Evolutionary conservation across 37 sponge, comb jelly and placozoan species (phyloP).

Genomic region (Ianthella basta): DNA sequence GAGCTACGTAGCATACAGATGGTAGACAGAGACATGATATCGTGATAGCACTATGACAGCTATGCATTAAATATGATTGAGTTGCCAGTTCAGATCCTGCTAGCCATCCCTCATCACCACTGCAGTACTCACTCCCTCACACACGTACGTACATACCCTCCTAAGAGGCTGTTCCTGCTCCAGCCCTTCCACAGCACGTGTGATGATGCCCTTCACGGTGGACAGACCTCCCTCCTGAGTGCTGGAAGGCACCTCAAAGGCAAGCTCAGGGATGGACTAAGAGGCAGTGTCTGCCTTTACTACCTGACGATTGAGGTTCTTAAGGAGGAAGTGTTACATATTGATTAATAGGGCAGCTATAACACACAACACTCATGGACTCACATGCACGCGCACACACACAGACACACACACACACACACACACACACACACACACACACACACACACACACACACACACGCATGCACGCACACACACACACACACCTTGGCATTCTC

Average conservation of each 20-base stretch:
- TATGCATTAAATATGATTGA: too few relatives aligned
- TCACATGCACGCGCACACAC: too few relatives aligned
- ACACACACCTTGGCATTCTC: conserved; percentile 42
- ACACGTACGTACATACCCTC: conserved; percentile 47
- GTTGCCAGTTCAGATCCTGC: too few relatives aligned
- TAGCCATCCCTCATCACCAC: too few relatives aligned
- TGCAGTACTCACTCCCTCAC: too few relatives aligned
- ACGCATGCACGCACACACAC: not conserved
- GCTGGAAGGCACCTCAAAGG: conserved; percentile 87
- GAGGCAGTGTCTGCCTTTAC: conserved; percentile 80
- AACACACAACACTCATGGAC: not conserved
- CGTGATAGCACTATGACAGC: too few relatives aligned
- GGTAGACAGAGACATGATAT: too few relatives aligned
- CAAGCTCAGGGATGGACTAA: conserved; percentile 80
- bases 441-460: conserved; percentile 13
- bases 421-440: conserved; percentile 27
- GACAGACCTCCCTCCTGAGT: conserved; percentile 78
- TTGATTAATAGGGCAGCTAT: not conserved
- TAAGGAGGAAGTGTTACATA: too few relatives aligned
- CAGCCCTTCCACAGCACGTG: conserved; percentile 53
- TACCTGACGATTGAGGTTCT: conserved; percentile 86
- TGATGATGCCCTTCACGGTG: conserved; percentile 87
- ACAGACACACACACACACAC: conserved; percentile 18
- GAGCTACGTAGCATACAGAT: not conserved
- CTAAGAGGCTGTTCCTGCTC: conserved; percentile 75